Evolutionary conservation across 2,113 vertebrate species (phyloP), one percentile per base, ranked within the genome.

Genomic region (Genyomyrus donnyi): DNA sequence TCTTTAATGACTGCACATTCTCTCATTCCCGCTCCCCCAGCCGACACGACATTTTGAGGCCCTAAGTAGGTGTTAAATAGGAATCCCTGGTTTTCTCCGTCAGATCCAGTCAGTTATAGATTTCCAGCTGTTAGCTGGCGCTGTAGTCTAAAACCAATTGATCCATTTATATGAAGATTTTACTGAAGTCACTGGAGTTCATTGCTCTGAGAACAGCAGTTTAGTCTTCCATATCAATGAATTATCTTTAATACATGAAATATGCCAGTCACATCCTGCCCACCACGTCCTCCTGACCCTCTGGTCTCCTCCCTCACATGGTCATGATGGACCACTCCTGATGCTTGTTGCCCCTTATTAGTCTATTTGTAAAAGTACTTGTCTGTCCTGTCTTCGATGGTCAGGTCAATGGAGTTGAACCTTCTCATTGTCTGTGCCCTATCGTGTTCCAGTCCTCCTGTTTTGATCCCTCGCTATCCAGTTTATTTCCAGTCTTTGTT

Each of bases 1-100:
- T 92, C 80, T 31, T 93, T 92, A 94, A 92, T 42, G 48, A 95
- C 94, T 93, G 94, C 3, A 70, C 42, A 50, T 70, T 31, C 62
- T 31, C 62, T 13, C 62, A 89, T 7, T 77, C 48, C n/a, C 2
- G 17, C 46, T 50, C n/a, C 46, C 42, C 21, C 45, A n/a, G 83
- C 21, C 9, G 9, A 13, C 45, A 5, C 42, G 1, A 46, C 80
- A 24, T 6, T 48, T 8, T 10, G 24, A 48, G 3, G 83, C 8
- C 39, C 46, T 85, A 7, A 24, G 4, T 19, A 11, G 45, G 45
- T 48, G 21, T 86, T 48, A 15, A 49, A 86, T 48, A 46, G 83
- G 83, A 85, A 24, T 85, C 24, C 45, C 46, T 11, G 42, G 45
- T 48, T 5, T 39, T 80, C 35, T 19, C 62, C 62, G 3, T 70